These are phyloP conservation scores for Ammodytes marinus DNA, from an alignment of 2,113 vertebrate species.

Conservation along the genomic window DNA sequence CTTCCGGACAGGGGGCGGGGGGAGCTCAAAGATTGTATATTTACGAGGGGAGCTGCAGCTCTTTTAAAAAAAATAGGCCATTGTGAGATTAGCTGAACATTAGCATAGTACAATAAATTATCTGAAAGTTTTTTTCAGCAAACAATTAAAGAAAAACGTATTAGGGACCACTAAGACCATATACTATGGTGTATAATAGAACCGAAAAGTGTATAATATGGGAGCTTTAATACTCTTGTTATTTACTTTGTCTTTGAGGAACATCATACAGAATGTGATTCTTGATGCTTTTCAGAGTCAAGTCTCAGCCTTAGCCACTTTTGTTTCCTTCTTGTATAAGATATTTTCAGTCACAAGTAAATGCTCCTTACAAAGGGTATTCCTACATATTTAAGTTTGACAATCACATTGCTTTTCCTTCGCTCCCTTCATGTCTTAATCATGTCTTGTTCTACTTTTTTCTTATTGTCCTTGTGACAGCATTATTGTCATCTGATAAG, in stretches of 20 bases:
- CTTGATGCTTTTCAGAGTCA: constrained; percentile 14
- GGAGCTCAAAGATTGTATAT: too few species aligned
- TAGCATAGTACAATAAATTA: too few species aligned
- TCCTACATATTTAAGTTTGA: background rate
- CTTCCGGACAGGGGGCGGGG: too few species aligned
- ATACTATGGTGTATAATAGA: too few species aligned
- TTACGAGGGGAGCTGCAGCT: too few species aligned
- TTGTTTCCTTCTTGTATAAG: background rate
- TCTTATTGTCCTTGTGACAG: background rate
- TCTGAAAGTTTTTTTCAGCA: too few species aligned
- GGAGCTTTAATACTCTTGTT: constrained; percentile 10
- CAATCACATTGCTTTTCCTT: background rate
- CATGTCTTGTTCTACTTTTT: background rate
- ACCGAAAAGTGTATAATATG: too few species aligned
- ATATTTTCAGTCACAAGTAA: constrained; percentile 1
- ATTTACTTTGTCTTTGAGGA: constrained; percentile 6
- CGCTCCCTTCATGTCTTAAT: background rate
- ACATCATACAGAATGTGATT: background rate
- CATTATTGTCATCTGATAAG: background rate
- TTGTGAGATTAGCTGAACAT: too few species aligned
- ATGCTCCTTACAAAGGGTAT: background rate
- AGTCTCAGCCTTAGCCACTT: constrained; percentile 9
- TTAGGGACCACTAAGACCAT: too few species aligned
- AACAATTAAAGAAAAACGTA: too few species aligned
- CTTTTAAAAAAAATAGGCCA: too few species aligned